Percentiles rank a stretch among this genome's conserved stretches.
phyloP scores from a whole-genome alignment of 2,113 vertebrate species.

The Apteryx owenii region DNA sequence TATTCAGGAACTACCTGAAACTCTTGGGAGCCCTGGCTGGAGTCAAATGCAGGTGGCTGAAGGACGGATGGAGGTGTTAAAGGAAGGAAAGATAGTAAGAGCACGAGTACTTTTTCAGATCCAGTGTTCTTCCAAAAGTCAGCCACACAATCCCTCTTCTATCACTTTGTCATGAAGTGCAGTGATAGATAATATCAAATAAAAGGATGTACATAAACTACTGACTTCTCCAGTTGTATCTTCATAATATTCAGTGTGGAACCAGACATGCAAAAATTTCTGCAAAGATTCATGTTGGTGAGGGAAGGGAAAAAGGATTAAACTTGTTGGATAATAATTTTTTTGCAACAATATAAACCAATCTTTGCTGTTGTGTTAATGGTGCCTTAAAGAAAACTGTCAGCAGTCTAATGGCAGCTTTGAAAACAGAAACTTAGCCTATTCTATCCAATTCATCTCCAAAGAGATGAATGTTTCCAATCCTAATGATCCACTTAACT shows the following conservation, averaged over 20 bases:
- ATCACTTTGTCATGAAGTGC: not conserved
- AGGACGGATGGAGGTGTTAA: not conserved
- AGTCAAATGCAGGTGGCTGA: not conserved
- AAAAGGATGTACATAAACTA: not conserved
- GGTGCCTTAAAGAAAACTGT: not conserved
- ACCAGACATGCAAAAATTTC: not conserved
- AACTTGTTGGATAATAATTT: not conserved
- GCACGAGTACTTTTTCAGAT: rapidly evolving
- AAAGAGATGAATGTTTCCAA: not conserved
- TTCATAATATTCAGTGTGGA: not conserved
- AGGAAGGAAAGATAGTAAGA: not conserved
- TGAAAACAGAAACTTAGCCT: constrained; percentile 1
- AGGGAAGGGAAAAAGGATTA: not conserved
- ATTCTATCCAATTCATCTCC: not conserved
- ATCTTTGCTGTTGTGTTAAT: constrained; percentile 3
- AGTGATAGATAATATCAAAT: not conserved
- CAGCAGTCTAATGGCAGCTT: not conserved
- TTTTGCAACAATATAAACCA: not conserved
- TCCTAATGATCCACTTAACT: constrained; percentile 19
- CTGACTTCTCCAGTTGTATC: not conserved
- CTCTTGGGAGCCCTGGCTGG: not conserved
- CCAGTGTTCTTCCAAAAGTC: not conserved
- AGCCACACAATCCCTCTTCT: not conserved
- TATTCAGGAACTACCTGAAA: not conserved
- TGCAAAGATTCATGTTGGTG: not conserved